Conservation (phyloP, 2,797 vertebrate species). For the Sparus aurata region DNA sequence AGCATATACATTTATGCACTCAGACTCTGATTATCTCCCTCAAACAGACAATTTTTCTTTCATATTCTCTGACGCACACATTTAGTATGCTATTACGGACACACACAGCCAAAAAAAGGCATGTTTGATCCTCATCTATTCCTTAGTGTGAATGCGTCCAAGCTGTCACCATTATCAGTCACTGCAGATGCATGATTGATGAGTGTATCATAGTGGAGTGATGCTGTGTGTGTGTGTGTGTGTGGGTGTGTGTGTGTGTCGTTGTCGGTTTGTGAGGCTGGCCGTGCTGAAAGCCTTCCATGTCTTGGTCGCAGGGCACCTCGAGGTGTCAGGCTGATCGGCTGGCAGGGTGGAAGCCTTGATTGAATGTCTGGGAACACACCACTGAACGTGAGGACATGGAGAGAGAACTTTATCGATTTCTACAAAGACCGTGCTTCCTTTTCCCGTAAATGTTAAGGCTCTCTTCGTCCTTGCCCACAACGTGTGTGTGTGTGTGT, state of each 20-base stretch:
- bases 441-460: slow-evolving; percentile 49
- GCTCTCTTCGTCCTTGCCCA: slow-evolving; percentile 31
- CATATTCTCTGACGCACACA: slow-evolving; percentile 13
- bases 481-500: background rate
- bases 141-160: slow-evolving; percentile 26
- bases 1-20: background rate
- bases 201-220: slow-evolving; percentile 17
- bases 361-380: slow-evolving; percentile 53
- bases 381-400: slow-evolving; percentile 42
- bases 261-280: slow-evolving; percentile 47
- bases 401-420: slow-evolving; percentile 62
- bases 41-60: background rate
- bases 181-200: slow-evolving; percentile 62
- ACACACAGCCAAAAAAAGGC: background rate
- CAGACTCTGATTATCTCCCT: slow-evolving; percentile 13
- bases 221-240: slow-evolving; percentile 20
- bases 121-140: slow-evolving; percentile 31
- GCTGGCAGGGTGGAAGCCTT: slow-evolving; percentile 32
- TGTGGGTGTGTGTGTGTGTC: slow-evolving; percentile 6
- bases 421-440: slow-evolving; percentile 35
- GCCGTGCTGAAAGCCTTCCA: slow-evolving; percentile 2
- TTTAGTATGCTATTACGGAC: background rate
- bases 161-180: slow-evolving; percentile 26
- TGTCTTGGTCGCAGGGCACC: slow-evolving; percentile 32
- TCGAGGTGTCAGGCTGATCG: slow-evolving; percentile 42